Base-by-base conservation (phyloP, 2,113 vertebrate genomes). In the Colistium nudipinnis region DNA sequence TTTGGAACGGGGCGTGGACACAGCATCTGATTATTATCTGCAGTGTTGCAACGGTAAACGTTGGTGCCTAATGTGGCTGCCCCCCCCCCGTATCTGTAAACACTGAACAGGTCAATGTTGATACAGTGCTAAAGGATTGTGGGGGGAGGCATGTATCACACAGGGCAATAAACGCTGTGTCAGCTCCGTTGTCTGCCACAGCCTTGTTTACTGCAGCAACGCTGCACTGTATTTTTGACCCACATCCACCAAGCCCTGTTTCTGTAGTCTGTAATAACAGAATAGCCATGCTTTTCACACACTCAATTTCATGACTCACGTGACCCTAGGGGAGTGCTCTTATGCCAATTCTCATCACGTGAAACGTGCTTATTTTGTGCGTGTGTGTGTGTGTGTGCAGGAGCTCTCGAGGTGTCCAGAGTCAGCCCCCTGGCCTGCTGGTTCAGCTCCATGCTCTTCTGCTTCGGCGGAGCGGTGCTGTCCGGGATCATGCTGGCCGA, bases 381-480 rank as follows among this genome's bases (percentile, higher is more conserved):
- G 17, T 55, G 31, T 1, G 1, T 9, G n/a, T 61, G n/a, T 31
- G 27, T 14, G 19, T 4, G 88, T 93, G 55, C 91, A 99, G 97
- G 96, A 80, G 94, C 86, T 27, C 74, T 86, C 6, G 89, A 92
- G 38, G 85, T 96, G 11, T 94, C 97, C 1, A 69, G 91, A 54
- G 86, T 56, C 67, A 99, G 97, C 74, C 97, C 98, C 2, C 0
- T 99, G 30, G 95, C 96, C 27, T 98, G 96, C 87, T 99, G 98
- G 98, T 94, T 98, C 89, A 96, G 96, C 87, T 96, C 97, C 67
- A 99, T 99, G 98, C 94, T 99, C 12, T 91, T 90, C 82, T 99
- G 98, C 77, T 99, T 99, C 45, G 98, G 97, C 6, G 97, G 98
- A 30, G 96, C 94, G 0, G 90, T 99, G 83, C 93, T 99, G 70